A percentile compares a stretch with the other conserved stretches of the same genome.
phyloP scores from a whole-genome alignment of 2,113 vertebrate species.

The Danio rerio region DNA sequence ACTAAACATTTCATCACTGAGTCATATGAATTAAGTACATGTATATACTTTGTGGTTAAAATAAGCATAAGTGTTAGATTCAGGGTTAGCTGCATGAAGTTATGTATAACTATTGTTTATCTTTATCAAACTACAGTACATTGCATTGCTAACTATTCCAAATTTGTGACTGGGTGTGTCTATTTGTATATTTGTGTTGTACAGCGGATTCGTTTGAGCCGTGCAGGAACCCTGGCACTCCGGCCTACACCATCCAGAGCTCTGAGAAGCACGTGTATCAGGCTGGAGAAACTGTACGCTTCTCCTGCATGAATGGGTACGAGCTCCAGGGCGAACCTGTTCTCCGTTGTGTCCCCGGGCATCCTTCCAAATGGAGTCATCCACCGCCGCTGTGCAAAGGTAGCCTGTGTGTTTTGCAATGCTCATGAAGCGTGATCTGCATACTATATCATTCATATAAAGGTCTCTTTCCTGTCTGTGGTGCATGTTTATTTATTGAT shows the following conservation, averaged over 20 bases:
- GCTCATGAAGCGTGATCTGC: neutral
- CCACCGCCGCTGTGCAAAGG: constrained; percentile 89
- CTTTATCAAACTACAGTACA: neutral
- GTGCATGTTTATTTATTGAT: neutral
- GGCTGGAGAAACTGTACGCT: constrained; percentile 83
- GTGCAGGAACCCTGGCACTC: constrained; percentile 86
- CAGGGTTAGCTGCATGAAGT: no score
- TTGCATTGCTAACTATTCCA: neutral
- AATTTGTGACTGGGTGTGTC: neutral
- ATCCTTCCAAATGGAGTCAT: constrained; percentile 90
- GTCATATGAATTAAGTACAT: no score
- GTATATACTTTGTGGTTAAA: no score
- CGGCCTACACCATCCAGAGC: constrained; percentile 81
- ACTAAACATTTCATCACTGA: no score
- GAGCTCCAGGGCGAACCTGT: constrained; percentile 85
- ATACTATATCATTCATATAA: neutral
- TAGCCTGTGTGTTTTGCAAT: constrained; percentile 44
- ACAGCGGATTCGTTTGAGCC: constrained; percentile 86
- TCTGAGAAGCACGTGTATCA: constrained; percentile 84
- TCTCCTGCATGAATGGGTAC: constrained; percentile 84
- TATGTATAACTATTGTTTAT: no score
- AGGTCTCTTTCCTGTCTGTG: neutral
- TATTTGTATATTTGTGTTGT: constrained; percentile 39
- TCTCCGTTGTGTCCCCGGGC: constrained; percentile 88
- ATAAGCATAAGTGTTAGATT: no score